These are phyloP conservation scores for Yoshiicerus persimilis DNA, from an alignment of 1,140 invertebrate genomes.

Conservation along the genomic window DNA sequence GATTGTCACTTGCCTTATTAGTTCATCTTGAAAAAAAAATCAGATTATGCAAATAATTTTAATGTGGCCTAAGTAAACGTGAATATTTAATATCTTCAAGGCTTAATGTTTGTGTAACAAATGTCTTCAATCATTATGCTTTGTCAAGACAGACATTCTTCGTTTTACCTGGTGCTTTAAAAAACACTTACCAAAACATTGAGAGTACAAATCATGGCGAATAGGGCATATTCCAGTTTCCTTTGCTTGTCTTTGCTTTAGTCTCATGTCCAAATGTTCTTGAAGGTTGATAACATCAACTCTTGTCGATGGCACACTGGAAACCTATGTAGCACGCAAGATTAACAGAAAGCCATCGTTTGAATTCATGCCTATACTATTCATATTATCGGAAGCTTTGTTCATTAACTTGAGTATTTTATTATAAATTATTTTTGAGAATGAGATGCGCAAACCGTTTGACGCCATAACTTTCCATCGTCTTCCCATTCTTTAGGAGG, in stretches of 20 bases:
- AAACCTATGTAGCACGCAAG: slow-evolving; percentile 68
- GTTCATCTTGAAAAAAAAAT: slow-evolving; percentile 68
- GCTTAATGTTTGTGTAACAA: neutral
- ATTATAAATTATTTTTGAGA: neutral
- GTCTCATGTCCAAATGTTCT: slow-evolving; percentile 86
- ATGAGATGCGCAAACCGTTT: slow-evolving; percentile 52
- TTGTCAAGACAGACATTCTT: neutral
- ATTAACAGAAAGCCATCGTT: too few relatives aligned
- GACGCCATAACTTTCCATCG: slow-evolving; percentile 80
- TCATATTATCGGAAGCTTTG: too few relatives aligned
- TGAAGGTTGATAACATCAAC: slow-evolving; percentile 93
- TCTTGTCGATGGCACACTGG: slow-evolving; percentile 90
- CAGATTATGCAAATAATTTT: neutral
- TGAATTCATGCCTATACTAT: too few relatives aligned
- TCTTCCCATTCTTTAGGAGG: slow-evolving; percentile 95
- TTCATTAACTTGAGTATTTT: neutral
- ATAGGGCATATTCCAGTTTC: slow-evolving; percentile 97
- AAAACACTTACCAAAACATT: slow-evolving; percentile 81
- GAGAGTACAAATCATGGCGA: slow-evolving; percentile 88
- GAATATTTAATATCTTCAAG: neutral
- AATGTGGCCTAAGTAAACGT: neutral
- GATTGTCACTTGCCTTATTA: slow-evolving; percentile 92
- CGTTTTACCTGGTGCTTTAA: neutral
- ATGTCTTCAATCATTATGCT: too few relatives aligned
- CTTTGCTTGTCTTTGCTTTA: slow-evolving; percentile 88